Percentiles rank a stretch among this genome's conserved stretches.
These are phyloP conservation scores for Anagrus nilaparvatae DNA, from an alignment of 1,140 invertebrate species.

Conservation along the genomic window DNA sequence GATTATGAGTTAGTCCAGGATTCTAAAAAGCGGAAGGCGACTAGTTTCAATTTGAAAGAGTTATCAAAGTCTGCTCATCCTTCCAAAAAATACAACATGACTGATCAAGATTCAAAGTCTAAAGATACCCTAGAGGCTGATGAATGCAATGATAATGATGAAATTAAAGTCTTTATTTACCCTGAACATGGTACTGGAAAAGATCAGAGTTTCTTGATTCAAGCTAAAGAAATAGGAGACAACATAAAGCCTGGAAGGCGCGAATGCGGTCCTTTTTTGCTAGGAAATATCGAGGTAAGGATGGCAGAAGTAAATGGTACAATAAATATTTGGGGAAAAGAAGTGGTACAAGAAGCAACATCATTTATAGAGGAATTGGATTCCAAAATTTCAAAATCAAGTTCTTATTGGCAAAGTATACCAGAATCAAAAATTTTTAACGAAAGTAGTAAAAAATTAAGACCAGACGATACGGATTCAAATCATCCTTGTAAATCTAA, in stretches of 20 bases:
- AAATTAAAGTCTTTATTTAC: slow-evolving; percentile 35
- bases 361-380: slow-evolving; percentile 22
- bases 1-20: slow-evolving; percentile 3
- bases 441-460: slow-evolving; percentile 19
- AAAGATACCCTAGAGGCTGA: too few species aligned
- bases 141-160: slow-evolving; percentile 13
- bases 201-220: slow-evolving; percentile 36
- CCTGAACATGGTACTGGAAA: slow-evolving; percentile 30
- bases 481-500: too few species aligned
- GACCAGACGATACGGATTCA: too few species aligned
- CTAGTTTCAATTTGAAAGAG: slow-evolving; percentile 22
- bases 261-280: slow-evolving; percentile 36
- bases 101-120: slow-evolving; percentile 7
- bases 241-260: slow-evolving; percentile 20
- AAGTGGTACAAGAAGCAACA: slow-evolving; percentile 18
- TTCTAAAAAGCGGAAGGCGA: slow-evolving; percentile 33
- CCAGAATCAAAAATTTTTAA: slow-evolving; percentile 19
- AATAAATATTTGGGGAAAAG: slow-evolving; percentile 40
- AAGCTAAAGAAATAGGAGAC: slow-evolving; percentile 26
- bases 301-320: slow-evolving; percentile 39
- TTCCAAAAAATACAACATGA: slow-evolving; percentile 22
- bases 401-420: slow-evolving; percentile 20
- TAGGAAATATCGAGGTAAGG: slow-evolving; percentile 38
- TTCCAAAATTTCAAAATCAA: slow-evolving; percentile 4
- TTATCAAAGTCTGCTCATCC: slow-evolving; percentile 18